Base-by-base conservation (phyloP, 2,113 vertebrate genomes). In the Charina bottae region DNA sequence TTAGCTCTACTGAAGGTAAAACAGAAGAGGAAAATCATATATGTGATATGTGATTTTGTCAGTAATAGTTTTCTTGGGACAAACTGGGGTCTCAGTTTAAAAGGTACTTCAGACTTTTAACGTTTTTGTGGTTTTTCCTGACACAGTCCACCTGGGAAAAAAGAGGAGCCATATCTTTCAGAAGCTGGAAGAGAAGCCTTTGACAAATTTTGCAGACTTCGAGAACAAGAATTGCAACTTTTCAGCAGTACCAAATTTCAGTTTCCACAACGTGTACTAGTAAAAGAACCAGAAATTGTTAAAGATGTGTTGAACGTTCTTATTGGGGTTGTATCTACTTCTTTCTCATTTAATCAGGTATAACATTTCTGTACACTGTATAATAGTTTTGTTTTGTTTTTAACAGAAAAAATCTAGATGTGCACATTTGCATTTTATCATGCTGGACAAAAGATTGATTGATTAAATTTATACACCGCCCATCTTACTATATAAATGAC, bases 111-210 rank as follows among this genome's bases (percentile, higher is more conserved):
- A 46, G 53, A 91, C 1, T 37, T 62, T 17, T 53, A 91, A 89
- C 92, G 58, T 0, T 92, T 96, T 93, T 96, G 33, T 12, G 86
- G 11, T 64, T 28, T 94, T 15, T 91, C 92, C 59, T 90, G 23
- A 59, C 28, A 0, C 94, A 99, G 99, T 93, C 98, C 99, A 17
- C 99, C 99, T 5, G 99, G 99, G 92, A 98, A 98, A 94, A 98
- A 97, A 96, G 99, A 99, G 84, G 98, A 98, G 0, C 98, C 98
- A 0, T 99, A 98, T 94, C 97, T 99, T 84, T 99, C 99, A 0
- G 99, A 99, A 95, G 98, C 98, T 0, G 99, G 99, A 83, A 97
- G 99, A 96, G 98, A 98, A 92, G 98, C 98, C 90, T 99, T 99
- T 90, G 99, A 99, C 96, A 98, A 97, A 89, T 97, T 99, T 78